Evolutionary conservation across 2,797 vertebrate species (phyloP).

Genomic region (Cyprinodon diabolis): DNA sequence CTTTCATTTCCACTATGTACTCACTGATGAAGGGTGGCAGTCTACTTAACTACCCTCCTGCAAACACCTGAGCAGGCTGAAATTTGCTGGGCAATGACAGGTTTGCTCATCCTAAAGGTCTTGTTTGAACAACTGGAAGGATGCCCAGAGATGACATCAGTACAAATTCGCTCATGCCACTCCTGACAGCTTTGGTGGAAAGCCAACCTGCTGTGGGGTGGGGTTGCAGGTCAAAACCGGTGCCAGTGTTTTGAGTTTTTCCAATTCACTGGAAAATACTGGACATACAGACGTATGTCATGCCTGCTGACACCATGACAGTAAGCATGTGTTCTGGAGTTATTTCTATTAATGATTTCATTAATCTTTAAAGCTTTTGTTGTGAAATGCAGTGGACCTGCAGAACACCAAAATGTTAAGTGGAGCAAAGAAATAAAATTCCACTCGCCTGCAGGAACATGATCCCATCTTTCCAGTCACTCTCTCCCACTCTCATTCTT

Average conservation of each 20-base stretch:
- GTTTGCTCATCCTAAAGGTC: slow-evolving; percentile 57
- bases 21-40: slow-evolving; percentile 17
- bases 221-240: slow-evolving; percentile 17
- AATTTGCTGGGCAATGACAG: slow-evolving; percentile 45
- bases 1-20: slow-evolving; percentile 8
- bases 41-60: slow-evolving; percentile 14
- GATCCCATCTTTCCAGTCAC: slow-evolving; percentile 56
- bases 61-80: slow-evolving; percentile 16
- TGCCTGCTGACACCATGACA: neutral
- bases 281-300: neutral
- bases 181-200: slow-evolving; percentile 46
- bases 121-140: slow-evolving; percentile 53
- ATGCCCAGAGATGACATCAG: slow-evolving; percentile 62
- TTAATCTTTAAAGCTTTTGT: slow-evolving; percentile 20
- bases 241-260: slow-evolving; percentile 46
- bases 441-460: slow-evolving; percentile 74
- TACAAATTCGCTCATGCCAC: slow-evolving; percentile 39
- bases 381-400: slow-evolving; percentile 27
- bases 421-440: slow-evolving; percentile 65
- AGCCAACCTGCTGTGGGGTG: slow-evolving; percentile 39
- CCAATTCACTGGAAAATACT: slow-evolving; percentile 38
- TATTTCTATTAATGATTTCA: slow-evolving; percentile 16
- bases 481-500: slow-evolving; percentile 26
- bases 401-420: slow-evolving; percentile 51
- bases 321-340: neutral